Conservation (phyloP, 1,140 invertebrate species). For the Caenorhabditis brenneri region DNA sequence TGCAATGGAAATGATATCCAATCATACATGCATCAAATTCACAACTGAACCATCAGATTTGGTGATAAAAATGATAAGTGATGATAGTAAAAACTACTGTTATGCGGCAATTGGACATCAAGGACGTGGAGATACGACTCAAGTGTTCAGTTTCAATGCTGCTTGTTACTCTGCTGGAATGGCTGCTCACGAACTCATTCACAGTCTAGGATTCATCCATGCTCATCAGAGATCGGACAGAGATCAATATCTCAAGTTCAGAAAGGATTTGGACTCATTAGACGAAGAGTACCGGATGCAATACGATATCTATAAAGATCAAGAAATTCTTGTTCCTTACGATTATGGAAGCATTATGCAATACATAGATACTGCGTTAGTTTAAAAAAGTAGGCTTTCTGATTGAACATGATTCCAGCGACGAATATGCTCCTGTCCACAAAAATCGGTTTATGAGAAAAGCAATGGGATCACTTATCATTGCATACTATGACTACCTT, state of each 20-base stretch:
- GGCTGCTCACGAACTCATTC: background rate
- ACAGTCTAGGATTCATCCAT: constrained; percentile 5
- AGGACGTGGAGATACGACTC: background rate
- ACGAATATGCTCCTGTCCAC: background rate
- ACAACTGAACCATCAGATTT: background rate
- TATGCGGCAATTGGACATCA: background rate
- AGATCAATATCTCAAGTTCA: background rate
- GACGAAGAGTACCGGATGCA: background rate
- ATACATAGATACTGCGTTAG: background rate
- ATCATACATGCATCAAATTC: constrained; percentile 1
- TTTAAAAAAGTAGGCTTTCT: background rate
- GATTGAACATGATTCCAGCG: background rate
- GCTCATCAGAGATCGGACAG: background rate
- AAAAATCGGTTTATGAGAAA: background rate
- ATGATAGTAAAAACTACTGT: background rate
- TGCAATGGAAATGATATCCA: background rate
- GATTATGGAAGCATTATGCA: constrained; percentile 4
- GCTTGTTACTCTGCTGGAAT: background rate
- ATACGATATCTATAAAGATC: background rate
- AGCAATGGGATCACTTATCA: background rate
- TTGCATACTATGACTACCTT: background rate
- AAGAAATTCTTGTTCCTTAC: background rate
- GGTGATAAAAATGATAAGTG: background rate
- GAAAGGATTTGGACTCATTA: background rate
- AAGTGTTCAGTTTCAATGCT: background rate